Evolutionary conservation across 1,140 invertebrate species (phyloP), one percentile per base, ranked within the genome.

Genomic region (Pseudoatta argentina): DNA sequence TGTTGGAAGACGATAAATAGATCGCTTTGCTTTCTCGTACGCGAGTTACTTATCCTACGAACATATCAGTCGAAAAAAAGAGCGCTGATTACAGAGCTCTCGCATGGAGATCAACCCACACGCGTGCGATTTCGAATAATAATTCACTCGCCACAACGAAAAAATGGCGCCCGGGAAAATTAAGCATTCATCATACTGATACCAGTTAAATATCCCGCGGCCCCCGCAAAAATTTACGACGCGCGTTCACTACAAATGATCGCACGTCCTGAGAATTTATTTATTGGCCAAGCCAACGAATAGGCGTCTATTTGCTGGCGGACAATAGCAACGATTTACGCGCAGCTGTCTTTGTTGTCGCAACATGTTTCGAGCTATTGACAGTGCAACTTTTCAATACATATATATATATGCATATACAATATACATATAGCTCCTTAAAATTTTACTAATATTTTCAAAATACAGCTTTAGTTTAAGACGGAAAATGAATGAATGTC

Each of bases 311-410:
- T 73, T 87, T 78, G 75, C 83, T 78, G 44, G 39, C 72, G 77
- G 34, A 89, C 86, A 87, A 89, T 89, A 63, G 81, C 55, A 8
- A 66, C 63, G 76, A 89, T 89, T 89, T 86, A 79, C 86, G 57
- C 82, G 44, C 82, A 88, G 69, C 69, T 73, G 66, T 48, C 69
- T 61, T 61, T 69, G 59, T 48, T 44, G 73, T 39, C 34, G 81
- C 85, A 86, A 86, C 66, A 55, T 79, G 48, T 79, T 85, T 66
- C 73, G 21, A 24, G n/a, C 14, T 67, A 53, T 64, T 53, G 61
- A 59, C 12, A 72, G 79, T 14, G 53, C 18, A 51, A 79, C 44
- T 78, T 66, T 53, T 78, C 44, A 21, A 27, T 53, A 39, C n/a
- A 12, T 14, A 16, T 5, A n/a, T 5, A n/a, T 30, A 18, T 7